Base-by-base conservation (phyloP, 2,113 vertebrate species). In the Hystrix cristata region DNA sequence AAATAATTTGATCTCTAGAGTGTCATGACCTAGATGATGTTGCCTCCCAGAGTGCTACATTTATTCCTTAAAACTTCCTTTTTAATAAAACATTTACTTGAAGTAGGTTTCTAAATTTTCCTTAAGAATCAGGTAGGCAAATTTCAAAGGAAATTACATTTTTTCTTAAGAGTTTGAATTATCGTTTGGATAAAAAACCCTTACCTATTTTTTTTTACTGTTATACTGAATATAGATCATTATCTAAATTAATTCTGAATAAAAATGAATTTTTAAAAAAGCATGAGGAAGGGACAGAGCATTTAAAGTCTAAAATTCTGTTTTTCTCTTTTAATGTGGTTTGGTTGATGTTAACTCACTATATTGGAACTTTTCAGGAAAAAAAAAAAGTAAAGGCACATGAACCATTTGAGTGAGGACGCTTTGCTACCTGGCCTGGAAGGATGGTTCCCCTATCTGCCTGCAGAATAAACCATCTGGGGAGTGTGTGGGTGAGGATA, bases 11-110 rank as follows among this genome's bases (percentile, higher is more conserved):
- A 94, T 95, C 93, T 97, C 88, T 94, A 29, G 71, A 95, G 23
- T 95, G 93, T 74, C 78, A 57, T 43, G 78, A 96, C 90, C 84
- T 92, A 95, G 95, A 94, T 97, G 92, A 91, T 79, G 59, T 88
- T 93, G 80, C 90, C 85, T 94, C 92, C 46, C 72, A 71, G 60
- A 79, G 21, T 38, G 21, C 29, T 91, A 10, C 81, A 46, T 91
- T 91, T 95, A 16, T 90, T 95, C 55, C 29, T 90, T 55, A 80
- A 27, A 87, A 38, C 60, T 14, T 94, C 76, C 43, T 79, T 96
- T 94, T 82, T 55, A 95, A 83, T 94, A 94, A 87, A 94, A 96
- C 85, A 87, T 85, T 91, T 92, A 60, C 60, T 91, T 90, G 59
- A 95, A 71, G 27, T 82, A 86, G 80, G 51, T 88, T 84, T 95